Conservation (phyloP, 2,113 vertebrate species). For the Microcebus lehilahytsara region DNA sequence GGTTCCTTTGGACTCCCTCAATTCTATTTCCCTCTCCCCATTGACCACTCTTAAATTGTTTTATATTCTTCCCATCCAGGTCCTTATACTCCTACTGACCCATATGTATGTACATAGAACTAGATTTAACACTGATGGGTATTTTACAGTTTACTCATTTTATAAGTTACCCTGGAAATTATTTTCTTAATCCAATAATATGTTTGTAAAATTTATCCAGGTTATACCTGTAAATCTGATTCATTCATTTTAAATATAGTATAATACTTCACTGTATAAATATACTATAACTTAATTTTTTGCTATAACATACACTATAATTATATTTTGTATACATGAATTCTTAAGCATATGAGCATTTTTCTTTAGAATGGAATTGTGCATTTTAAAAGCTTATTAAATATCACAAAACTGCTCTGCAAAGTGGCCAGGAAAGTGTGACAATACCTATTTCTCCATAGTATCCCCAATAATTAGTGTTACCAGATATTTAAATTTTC, state of each 20-base stretch:
- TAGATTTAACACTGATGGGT: neutral
- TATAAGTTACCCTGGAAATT: neutral
- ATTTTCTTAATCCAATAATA: neutral
- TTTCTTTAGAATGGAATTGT: neutral
- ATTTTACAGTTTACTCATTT: neutral
- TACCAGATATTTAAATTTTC: neutral
- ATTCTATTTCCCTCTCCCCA: neutral
- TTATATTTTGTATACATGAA: neutral
- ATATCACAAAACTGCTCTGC: neutral
- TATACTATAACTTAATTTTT: neutral
- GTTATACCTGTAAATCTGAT: neutral
- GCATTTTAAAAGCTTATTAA: neutral
- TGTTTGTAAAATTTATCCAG: neutral
- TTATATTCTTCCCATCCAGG: neutral
- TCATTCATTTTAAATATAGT: neutral
- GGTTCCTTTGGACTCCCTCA: too few relatives aligned
- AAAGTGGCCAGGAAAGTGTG: neutral
- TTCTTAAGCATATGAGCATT: neutral
- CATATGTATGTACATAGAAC: neutral
- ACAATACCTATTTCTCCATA: neutral
- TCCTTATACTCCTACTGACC: neutral
- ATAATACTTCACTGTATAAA: neutral
- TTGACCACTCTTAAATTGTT: neutral
- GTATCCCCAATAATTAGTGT: neutral
- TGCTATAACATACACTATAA: neutral